Percentiles rank a stretch among this genome's conserved stretches.
Evolutionary conservation across 2,797 vertebrate species (phyloP).

Genomic region (Sciurus carolinensis): DNA sequence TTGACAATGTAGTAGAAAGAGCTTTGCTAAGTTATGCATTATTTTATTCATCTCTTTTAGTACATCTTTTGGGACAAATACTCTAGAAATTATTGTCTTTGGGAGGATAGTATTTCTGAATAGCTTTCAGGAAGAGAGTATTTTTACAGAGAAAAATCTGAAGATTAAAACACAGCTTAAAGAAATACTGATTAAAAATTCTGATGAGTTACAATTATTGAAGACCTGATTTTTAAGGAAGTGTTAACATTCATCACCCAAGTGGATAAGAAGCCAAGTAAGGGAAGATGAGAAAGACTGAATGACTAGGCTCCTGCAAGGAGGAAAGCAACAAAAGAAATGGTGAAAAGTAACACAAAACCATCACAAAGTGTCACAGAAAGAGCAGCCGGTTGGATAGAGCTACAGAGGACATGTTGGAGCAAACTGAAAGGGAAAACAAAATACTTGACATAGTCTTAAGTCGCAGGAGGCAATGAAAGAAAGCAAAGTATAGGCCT

Average conservation of each 20-base stretch:
- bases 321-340: background rate
- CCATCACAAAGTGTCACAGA: background rate
- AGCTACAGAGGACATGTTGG: background rate
- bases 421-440: background rate
- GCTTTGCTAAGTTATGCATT: background rate
- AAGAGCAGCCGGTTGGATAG: too few relatives aligned
- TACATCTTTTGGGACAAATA: background rate
- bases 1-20: background rate
- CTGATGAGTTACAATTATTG: background rate
- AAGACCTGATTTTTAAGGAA: background rate
- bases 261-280: background rate
- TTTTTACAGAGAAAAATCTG: background rate
- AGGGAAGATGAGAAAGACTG: background rate
- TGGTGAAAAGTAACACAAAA: background rate
- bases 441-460: background rate
- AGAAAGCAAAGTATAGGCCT: background rate
- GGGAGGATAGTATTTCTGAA: background rate
- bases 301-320: background rate
- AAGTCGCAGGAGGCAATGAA: background rate
- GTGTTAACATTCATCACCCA: background rate
- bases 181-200: background rate
- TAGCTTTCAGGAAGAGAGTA: conserved; percentile 3
- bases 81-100: background rate
- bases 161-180: background rate
- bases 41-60: background rate